These are phyloP conservation scores for Fabriciana adippe DNA, from an alignment of 2,888 invertebrate genomes.

Conservation along the genomic window DNA sequence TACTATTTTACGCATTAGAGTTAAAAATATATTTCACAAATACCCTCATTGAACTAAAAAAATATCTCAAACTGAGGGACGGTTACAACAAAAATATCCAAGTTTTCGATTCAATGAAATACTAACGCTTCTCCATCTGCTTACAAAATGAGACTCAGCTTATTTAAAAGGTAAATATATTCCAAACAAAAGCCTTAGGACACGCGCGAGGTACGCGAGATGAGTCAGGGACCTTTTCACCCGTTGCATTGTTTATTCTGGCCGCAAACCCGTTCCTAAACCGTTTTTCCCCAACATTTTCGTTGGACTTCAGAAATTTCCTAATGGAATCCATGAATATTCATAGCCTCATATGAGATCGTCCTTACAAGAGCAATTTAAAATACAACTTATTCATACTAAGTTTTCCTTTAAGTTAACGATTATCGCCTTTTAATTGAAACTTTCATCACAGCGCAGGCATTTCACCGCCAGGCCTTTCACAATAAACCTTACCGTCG, in stretches of 20 bases:
- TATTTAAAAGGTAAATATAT: conserved; percentile 68
- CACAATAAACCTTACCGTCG: conserved; percentile 17
- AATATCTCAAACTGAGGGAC: background rate
- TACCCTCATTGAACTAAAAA: conserved; percentile 9
- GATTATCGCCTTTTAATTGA: conserved; percentile 34
- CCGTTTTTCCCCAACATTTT: conserved; percentile 66
- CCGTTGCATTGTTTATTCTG: conserved; percentile 69
- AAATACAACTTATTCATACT: conserved; percentile 4
- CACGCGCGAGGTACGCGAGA: conserved; percentile 54
- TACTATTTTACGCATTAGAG: background rate
- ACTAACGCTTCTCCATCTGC: conserved; percentile 29
- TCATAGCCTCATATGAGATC: conserved; percentile 43
- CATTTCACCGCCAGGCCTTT: conserved; percentile 28
- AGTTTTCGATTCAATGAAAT: conserved; percentile 36
- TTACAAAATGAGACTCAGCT: conserved; percentile 31
- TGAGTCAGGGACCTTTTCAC: conserved; percentile 78
- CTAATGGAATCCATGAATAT: conserved; percentile 54
- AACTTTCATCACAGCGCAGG: conserved; percentile 33
- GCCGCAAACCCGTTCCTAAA: conserved; percentile 59
- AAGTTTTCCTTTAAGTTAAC: conserved; percentile 11
- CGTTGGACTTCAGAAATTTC: conserved; percentile 50
- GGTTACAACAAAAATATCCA: conserved; percentile 31
- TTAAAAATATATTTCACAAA: background rate
- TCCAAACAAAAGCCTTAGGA: conserved; percentile 65
- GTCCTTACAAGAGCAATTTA: conserved; percentile 5